Base-by-base conservation (phyloP, 2,888 invertebrate genomes). In the Ctenicera cuprea region DNA sequence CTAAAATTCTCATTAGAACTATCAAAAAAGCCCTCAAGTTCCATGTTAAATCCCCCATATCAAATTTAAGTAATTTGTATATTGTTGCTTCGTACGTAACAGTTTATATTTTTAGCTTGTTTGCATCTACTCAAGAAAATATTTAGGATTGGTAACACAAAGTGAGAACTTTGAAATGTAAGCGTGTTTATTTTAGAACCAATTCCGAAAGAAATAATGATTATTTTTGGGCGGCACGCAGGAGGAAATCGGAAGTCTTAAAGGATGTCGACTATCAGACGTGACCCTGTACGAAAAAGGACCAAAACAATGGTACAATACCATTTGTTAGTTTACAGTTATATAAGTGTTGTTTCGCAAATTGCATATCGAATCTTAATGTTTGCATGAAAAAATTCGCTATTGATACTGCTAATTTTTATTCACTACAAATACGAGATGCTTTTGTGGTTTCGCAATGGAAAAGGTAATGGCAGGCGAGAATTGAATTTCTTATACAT, bases 171-270 rank as follows among this genome's bases (percentile, higher is more conserved):
- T 9, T 33, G 9, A 33, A 33, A 33, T 33, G 33, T 5, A 3
- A 33, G 4, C 33, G 33, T 33, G 33, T 33, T 45, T 45, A 45
- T 45, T 18, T 45, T 16, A 45, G 9, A 45, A 1, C 14, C 7
- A 18, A 45, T 18, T 45, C 16, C 18, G 45, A 45, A 16, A 45
- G 45, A 16, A 18, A 33, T 9, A 45, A 18, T 45, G 5, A 2
- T 4, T 41, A 41, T 41, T 59, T 26, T 26, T 26, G 26, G 38
- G 18, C 4, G 37, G 20, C 59, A 61, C 37, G 38, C 43, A 41
- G 41, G 43, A 43, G 62, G 62, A 45, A 62, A 45, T 41, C 43
- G 43, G 43, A 62, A 43, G 22, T 62, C 62, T 18, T 26, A 62
- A 41, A 62, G 62, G 62, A 62, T 62, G 62, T 43, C 26, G 22